Percentiles rank a stretch among this genome's conserved stretches.
Evolutionary conservation across 2,888 invertebrate species (phyloP).

Genomic region (Hyalella azteca): DNA sequence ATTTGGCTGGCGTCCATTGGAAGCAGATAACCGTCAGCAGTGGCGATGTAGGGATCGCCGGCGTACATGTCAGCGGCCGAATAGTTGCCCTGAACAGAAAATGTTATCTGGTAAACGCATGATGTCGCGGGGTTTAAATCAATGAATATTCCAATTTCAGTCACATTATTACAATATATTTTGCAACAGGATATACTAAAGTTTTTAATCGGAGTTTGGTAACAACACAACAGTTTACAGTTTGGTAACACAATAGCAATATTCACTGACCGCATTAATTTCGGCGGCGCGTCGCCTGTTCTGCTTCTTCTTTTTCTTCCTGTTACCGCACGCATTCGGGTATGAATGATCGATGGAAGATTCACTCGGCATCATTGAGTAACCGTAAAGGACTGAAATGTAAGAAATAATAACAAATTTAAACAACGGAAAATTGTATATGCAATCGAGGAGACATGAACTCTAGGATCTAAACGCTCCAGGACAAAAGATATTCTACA

Average conservation of each 20-base stretch:
- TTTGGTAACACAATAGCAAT: no score
- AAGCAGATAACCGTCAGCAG: slow-evolving; percentile 53
- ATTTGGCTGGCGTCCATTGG: slow-evolving; percentile 50
- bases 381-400: slow-evolving; percentile 56
- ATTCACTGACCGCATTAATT: slow-evolving; percentile 11
- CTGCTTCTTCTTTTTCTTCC: slow-evolving; percentile 55
- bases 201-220: no score
- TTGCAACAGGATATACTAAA: no score
- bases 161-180: no score
- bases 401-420: not conserved
- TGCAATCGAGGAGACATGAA: no score
- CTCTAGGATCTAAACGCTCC: no score
- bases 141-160: no score
- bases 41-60: slow-evolving; percentile 56
- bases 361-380: slow-evolving; percentile 44
- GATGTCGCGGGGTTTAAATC: no score
- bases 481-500: no score
- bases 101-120: no score
- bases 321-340: slow-evolving; percentile 40
- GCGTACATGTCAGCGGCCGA: slow-evolving; percentile 56
- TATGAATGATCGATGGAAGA: slow-evolving; percentile 39
- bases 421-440: no score
- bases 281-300: slow-evolving; percentile 40
- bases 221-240: no score
- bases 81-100: slow-evolving; percentile 46